Evolutionary conservation across 2,113 vertebrate species (phyloP).

Genomic region (Chlamydotis undulata): DNA sequence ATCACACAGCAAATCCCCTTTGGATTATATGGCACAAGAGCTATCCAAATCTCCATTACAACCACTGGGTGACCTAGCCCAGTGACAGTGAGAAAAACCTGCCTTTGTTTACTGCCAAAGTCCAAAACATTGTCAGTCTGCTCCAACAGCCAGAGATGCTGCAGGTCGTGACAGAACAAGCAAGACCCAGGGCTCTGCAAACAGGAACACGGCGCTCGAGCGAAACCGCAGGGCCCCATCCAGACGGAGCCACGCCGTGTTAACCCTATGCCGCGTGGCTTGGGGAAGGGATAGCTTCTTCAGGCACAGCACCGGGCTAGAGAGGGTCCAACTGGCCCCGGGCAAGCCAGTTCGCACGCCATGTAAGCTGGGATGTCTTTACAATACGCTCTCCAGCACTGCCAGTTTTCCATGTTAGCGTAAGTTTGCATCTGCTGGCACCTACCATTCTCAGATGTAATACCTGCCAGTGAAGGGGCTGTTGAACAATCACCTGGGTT

Average conservation of each 20-base stretch:
- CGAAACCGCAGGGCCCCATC: fast-evolving
- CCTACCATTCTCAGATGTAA: background rate
- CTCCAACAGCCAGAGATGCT: background rate
- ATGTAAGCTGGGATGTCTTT: background rate
- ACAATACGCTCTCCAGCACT: background rate
- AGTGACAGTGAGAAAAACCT: background rate
- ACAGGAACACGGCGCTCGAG: background rate
- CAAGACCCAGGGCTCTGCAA: background rate
- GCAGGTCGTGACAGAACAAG: background rate
- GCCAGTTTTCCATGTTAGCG: background rate
- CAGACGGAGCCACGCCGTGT: background rate
- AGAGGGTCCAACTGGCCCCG: background rate
- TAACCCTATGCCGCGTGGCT: background rate
- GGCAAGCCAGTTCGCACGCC: fast-evolving
- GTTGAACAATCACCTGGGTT: background rate
- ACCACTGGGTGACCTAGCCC: background rate
- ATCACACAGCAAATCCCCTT: background rate
- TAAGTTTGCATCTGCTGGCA: background rate
- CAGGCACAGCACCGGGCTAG: background rate
- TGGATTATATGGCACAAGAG: background rate
- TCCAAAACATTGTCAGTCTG: background rate
- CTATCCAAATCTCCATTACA: background rate
- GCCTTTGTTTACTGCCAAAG: background rate
- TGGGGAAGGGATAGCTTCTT: fast-evolving
- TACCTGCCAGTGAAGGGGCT: no score